Evolutionary conservation across 1,140 invertebrate species (phyloP), one percentile per base, ranked within the genome.

Genomic region (Drosophila fuyamai): DNA sequence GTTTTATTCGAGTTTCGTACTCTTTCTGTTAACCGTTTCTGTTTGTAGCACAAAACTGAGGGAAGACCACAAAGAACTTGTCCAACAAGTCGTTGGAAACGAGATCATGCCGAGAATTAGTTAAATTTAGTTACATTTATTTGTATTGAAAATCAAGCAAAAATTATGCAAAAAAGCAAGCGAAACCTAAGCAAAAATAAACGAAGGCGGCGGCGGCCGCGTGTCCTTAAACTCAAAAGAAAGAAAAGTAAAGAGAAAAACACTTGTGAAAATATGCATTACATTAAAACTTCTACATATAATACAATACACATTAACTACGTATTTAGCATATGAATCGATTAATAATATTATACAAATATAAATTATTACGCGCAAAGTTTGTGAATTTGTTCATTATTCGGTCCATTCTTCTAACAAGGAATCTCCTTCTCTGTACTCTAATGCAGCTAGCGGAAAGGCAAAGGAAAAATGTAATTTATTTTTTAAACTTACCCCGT

Each of bases 91-190:
- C 73, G 59, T 81, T 75, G 36, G 61, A 40, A 46, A 46, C 66
- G 23, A 50, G 41, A 58, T 60, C 62, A 75, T 57, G 65, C 75
- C 32, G 68, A 74, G 55, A 67, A 71, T 89, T 88, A 88, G 83
- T 88, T 88, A 83, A 88, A 88, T 88, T 88, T 88, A 83, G 67
- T 86, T 83, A 88, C 76, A 89, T 88, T 88, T 88, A 81, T 80
- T 80, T 88, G 56, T 77, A 89, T 88, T 40, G 53, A 71, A 77
- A 80, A 89, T 83, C 66, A 88, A 73, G 48, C 40, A 46, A 47
- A 60, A 68, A 62, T 56, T 71, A 61, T 61, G 50, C 32, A 44
- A 65, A 62, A 55, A 53, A 14, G 47, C 36, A 46, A 55, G 35
- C 32, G 18, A 54, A 51, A 63, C 40, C 27, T 63, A 63, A 60